Percentiles rank a stretch among this genome's conserved stretches.
These are phyloP conservation scores for Heliconius congener DNA, from an alignment of 1,140 invertebrate genomes.

Conservation along the genomic window DNA sequence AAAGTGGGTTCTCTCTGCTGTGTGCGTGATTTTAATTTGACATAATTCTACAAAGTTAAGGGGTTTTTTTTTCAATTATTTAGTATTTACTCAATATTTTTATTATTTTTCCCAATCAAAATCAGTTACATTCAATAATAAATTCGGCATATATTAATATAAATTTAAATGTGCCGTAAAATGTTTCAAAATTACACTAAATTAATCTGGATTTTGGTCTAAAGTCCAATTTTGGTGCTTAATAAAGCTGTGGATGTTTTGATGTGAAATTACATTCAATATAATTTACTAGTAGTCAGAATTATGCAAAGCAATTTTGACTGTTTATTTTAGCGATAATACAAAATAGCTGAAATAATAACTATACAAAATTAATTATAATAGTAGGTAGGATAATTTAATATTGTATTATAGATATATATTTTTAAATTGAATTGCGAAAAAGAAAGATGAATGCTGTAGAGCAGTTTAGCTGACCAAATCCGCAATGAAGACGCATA, in stretches of 20 bases:
- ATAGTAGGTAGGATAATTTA: not conserved
- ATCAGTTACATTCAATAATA: not conserved
- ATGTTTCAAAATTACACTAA: constrained; percentile 16
- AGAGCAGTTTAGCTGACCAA: too few species aligned
- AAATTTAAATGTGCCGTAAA: not conserved
- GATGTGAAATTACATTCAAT: constrained; percentile 4
- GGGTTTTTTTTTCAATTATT: too few species aligned
- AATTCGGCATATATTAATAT: too few species aligned
- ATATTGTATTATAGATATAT: not conserved
- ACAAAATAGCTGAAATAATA: not conserved
- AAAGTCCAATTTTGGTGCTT: constrained; percentile 12
- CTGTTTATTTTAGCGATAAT: not conserved
- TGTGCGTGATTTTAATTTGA: too few species aligned
- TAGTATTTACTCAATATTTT: too few species aligned
- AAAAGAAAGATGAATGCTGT: too few species aligned
- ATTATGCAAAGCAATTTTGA: not conserved
- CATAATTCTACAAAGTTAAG: too few species aligned
- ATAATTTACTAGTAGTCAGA: constrained; percentile 4
- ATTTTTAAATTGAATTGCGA: too few species aligned
- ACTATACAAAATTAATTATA: not conserved
- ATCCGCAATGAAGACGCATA: too few species aligned
- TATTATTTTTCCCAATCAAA: too few species aligned
- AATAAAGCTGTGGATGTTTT: constrained; percentile 9
- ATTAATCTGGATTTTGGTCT: constrained; percentile 13
- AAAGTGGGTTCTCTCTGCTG: too few species aligned